phyloP scores from a whole-genome alignment of 2,888 invertebrate species.

The Cinara cedri region DNA sequence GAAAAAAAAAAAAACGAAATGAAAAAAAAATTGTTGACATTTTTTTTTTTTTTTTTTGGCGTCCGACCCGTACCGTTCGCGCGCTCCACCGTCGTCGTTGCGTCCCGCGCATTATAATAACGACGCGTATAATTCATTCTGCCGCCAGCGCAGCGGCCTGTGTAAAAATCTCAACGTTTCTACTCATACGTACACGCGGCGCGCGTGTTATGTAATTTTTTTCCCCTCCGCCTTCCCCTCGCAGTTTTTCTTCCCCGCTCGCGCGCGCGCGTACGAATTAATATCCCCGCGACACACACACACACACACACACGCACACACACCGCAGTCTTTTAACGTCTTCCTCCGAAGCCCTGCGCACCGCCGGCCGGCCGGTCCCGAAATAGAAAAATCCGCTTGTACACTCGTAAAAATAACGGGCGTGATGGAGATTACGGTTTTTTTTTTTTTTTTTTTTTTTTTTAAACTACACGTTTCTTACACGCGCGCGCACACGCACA shows the following conservation, averaged over 20 bases:
- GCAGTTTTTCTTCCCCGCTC: conserved; percentile 11
- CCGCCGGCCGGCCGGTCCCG: conserved; percentile 7
- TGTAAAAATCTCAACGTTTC: conserved; percentile 54
- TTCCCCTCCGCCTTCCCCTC: background rate
- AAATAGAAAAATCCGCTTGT: conserved; percentile 56
- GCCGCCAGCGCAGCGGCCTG: conserved; percentile 7
- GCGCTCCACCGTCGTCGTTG: background rate
- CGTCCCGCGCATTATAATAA: conserved; percentile 25
- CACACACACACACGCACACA: too few relatives aligned
- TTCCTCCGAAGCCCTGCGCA: conserved; percentile 40
- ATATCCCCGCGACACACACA: conserved; percentile 55
- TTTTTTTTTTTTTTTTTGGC: conserved; percentile 39
- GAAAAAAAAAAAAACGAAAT: too few relatives aligned
- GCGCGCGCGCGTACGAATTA: conserved; percentile 38
- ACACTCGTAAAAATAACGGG: conserved; percentile 51
- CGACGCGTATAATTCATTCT: conserved; percentile 32
- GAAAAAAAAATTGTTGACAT: too few relatives aligned
- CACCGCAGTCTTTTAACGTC: conserved; percentile 54
- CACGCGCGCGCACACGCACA: too few relatives aligned
- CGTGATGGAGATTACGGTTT: conserved; percentile 39
- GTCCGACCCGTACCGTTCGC: conserved; percentile 17
- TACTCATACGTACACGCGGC: conserved; percentile 17
- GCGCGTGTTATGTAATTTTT: conserved; percentile 33
- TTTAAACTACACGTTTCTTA: conserved; percentile 10
- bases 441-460: conserved; percentile 13